phyloP scores from a whole-genome alignment of 2,113 vertebrate genomes.

The Raja brachyura region DNA sequence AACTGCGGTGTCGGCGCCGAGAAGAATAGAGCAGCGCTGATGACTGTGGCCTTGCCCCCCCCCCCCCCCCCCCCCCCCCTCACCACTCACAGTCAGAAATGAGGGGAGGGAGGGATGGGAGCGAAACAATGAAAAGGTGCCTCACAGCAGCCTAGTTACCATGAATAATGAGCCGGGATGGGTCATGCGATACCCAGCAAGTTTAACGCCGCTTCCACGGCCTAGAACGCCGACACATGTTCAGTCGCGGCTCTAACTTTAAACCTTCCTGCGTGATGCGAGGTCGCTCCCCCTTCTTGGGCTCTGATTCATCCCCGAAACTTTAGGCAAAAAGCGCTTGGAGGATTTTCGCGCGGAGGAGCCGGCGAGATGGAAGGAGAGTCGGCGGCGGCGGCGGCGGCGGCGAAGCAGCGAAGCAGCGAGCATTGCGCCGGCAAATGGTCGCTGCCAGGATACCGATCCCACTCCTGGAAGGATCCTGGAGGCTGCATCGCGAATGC shows the following conservation, averaged over 20 bases:
- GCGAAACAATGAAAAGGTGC: background rate
- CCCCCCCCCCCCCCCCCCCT: background rate
- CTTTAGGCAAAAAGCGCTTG: background rate
- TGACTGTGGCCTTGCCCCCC: slow-evolving; percentile 45
- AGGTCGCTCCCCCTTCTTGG: background rate
- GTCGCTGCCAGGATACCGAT: background rate
- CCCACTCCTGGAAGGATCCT: background rate
- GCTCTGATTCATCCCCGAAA: background rate
- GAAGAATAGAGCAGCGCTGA: slow-evolving; percentile 39
- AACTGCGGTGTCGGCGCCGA: slow-evolving; percentile 38
- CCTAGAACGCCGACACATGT: background rate
- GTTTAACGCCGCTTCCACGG: background rate
- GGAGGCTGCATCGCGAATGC: background rate
- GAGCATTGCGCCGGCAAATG: background rate
- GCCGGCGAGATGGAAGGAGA: background rate
- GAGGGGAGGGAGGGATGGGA: background rate
- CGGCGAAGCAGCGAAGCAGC: too few relatives aligned
- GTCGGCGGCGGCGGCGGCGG: background rate
- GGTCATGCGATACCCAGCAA: background rate
- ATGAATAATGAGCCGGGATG: background rate
- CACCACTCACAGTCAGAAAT: background rate
- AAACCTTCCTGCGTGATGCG: background rate
- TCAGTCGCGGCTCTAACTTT: background rate
- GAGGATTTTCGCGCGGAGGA: background rate
- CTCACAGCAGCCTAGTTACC: background rate